A percentile compares a stretch with the other conserved stretches of the same genome.
phyloP scores from a whole-genome alignment of 2,113 vertebrate species.

The Toxotes jaculatrix region DNA sequence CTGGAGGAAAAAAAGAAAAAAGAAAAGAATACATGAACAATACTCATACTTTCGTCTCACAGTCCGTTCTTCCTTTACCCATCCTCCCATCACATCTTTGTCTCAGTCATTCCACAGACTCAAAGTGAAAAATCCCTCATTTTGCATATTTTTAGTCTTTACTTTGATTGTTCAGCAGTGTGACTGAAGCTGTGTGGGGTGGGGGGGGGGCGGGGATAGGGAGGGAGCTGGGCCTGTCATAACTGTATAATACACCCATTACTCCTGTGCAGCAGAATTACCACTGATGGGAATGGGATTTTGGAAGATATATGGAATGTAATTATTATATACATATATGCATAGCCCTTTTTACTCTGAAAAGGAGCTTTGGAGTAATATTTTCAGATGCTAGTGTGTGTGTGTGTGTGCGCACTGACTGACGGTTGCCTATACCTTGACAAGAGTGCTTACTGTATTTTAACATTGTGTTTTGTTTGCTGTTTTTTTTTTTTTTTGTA shows the following conservation, averaged over 20 bases:
- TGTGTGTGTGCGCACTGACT: constrained; percentile 18
- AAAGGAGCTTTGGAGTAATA: constrained; percentile 62
- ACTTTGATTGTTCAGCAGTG: constrained; percentile 79
- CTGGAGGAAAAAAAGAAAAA: not conserved
- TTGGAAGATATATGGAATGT: constrained; percentile 85
- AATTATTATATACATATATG: constrained; percentile 87
- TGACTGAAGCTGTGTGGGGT: constrained; percentile 54
- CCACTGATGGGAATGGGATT: constrained; percentile 85
- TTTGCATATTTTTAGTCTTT: constrained; percentile 76
- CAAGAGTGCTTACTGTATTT: constrained; percentile 14
- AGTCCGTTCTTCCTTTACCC: constrained; percentile 22
- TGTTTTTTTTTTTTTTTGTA: not conserved
- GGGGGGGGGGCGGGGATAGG: constrained; percentile 56
- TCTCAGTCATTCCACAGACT: constrained; percentile 62
- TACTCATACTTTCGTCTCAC: not conserved
- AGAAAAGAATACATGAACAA: not conserved
- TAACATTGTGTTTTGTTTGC: constrained; percentile 8
- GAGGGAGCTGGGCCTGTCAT: constrained; percentile 78
- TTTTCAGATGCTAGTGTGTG: constrained; percentile 53
- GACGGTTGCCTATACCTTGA: constrained; percentile 16
- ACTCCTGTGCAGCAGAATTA: constrained; percentile 82
- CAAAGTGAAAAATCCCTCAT: constrained; percentile 68
- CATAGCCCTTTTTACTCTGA: constrained; percentile 75
- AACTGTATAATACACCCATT: constrained; percentile 84
- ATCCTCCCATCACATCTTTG: constrained; percentile 44